phyloP scores from a whole-genome alignment of 2,888 invertebrate genomes.

The Mayetiola destructor region DNA sequence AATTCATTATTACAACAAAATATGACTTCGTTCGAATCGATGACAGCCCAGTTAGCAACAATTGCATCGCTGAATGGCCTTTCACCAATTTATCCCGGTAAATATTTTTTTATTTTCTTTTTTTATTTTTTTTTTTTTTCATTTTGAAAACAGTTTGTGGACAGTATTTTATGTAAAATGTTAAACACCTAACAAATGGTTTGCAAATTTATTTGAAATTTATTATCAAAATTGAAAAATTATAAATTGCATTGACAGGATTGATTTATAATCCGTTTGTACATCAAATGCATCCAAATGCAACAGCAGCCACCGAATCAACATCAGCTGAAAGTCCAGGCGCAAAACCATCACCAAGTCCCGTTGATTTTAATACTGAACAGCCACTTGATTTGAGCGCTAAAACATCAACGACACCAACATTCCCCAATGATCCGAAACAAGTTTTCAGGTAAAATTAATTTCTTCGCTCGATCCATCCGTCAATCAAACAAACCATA shows the following conservation, averaged over 20 bases:
- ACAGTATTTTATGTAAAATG: too few relatives aligned
- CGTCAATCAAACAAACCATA: too few relatives aligned
- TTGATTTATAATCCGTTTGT: slow-evolving; percentile 15
- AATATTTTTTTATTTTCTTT: neutral
- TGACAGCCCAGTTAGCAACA: slow-evolving; percentile 52
- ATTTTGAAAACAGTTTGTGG: too few relatives aligned
- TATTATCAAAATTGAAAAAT: neutral
- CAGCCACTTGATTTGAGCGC: slow-evolving; percentile 79
- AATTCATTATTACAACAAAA: slow-evolving; percentile 30
- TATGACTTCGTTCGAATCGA: slow-evolving; percentile 47
- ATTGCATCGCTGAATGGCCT: slow-evolving; percentile 39
- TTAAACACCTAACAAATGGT: too few relatives aligned
- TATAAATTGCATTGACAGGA: neutral
- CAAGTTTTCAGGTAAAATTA: slow-evolving; percentile 53
- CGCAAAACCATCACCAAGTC: slow-evolving; percentile 38
- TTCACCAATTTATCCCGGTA: slow-evolving; percentile 14
- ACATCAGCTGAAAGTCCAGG: slow-evolving; percentile 31
- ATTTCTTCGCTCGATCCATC: neutral
- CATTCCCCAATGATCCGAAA: slow-evolving; percentile 36
- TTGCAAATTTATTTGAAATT: neutral
- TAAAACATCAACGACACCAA: slow-evolving; percentile 30
- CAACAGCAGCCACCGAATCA: slow-evolving; percentile 24
- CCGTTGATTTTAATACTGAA: slow-evolving; percentile 39
- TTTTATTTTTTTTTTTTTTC: neutral
- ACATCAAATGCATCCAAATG: slow-evolving; percentile 30